Conservation (phyloP, 1,140 invertebrate species). For the Octopus sinensis region DNA sequence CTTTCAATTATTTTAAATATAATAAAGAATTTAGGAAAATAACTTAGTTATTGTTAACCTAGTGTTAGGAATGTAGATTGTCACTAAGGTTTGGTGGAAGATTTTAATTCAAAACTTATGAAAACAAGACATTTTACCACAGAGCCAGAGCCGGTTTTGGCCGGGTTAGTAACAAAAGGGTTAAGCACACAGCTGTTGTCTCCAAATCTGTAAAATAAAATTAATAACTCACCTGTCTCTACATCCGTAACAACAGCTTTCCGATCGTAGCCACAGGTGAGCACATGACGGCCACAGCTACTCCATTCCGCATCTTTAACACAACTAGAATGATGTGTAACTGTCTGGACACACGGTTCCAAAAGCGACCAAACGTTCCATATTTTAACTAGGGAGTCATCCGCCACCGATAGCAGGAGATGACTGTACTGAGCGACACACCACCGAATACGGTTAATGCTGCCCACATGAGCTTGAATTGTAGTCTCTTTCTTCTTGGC, state of each 20-base stretch:
- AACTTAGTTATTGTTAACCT: too few relatives aligned
- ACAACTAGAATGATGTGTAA: constrained; percentile 41
- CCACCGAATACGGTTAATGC: constrained; percentile 46
- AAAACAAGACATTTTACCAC: too few relatives aligned
- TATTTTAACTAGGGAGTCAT: constrained; percentile 49
- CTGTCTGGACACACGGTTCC: constrained; percentile 31
- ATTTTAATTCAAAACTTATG: too few relatives aligned
- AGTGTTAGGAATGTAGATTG: too few relatives aligned
- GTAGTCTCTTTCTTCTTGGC: constrained; percentile 25
- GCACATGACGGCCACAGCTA: constrained; percentile 33
- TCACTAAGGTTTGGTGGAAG: too few relatives aligned
- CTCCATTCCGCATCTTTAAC: constrained; percentile 51
- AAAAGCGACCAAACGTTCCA: constrained; percentile 50
- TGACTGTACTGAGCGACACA: constrained; percentile 55
- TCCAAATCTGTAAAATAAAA: too few relatives aligned
- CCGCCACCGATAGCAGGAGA: constrained; percentile 44
- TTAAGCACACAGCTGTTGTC: too few relatives aligned
- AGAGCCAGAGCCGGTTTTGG: too few relatives aligned
- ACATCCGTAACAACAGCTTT: constrained; percentile 43
- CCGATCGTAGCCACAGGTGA: constrained; percentile 49
- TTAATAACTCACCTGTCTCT: constrained; percentile 38
- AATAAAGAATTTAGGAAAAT: too few relatives aligned
- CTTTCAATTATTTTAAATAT: too few relatives aligned
- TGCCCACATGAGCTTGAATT: constrained; percentile 34
- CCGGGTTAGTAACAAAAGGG: too few relatives aligned